These are phyloP conservation scores for Harpagoxenus sublaevis DNA, from an alignment of 2,888 invertebrate genomes.

Conservation along the genomic window DNA sequence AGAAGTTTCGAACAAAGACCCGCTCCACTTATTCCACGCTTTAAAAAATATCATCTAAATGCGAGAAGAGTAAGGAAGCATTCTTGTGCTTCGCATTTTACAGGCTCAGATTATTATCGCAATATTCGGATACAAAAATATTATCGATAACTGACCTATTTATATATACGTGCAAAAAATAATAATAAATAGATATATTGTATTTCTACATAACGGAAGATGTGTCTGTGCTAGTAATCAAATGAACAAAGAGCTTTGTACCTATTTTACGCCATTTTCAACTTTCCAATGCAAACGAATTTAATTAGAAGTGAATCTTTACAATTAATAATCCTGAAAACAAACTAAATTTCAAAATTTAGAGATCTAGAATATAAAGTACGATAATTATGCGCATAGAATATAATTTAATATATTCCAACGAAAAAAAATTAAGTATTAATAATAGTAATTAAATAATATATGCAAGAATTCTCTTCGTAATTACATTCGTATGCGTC, in stretches of 20 bases:
- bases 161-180: background rate
- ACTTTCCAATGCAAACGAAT: slow-evolving; percentile 28
- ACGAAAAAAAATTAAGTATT: background rate
- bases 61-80: slow-evolving; percentile 36
- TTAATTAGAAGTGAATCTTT: background rate
- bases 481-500: background rate
- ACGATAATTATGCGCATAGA: background rate
- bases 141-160: too few relatives aligned
- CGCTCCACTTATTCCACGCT: slow-evolving; percentile 74
- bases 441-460: slow-evolving; percentile 1
- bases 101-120: slow-evolving; percentile 37
- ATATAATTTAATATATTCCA: background rate
- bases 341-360: background rate
- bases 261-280: background rate
- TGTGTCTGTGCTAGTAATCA: background rate
- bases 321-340: background rate
- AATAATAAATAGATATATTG: slow-evolving; percentile 46
- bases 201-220: background rate
- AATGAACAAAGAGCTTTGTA: background rate
- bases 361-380: background rate
- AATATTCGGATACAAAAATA: slow-evolving; percentile 1
- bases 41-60: slow-evolving; percentile 72
- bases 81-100: slow-evolving; percentile 53
- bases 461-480: background rate
- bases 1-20: slow-evolving; percentile 71